Percentiles rank a stretch among this genome's conserved stretches.
Conservation (phyloP, 2,888 invertebrate species). For the Meiosimyza decipiens region DNA sequence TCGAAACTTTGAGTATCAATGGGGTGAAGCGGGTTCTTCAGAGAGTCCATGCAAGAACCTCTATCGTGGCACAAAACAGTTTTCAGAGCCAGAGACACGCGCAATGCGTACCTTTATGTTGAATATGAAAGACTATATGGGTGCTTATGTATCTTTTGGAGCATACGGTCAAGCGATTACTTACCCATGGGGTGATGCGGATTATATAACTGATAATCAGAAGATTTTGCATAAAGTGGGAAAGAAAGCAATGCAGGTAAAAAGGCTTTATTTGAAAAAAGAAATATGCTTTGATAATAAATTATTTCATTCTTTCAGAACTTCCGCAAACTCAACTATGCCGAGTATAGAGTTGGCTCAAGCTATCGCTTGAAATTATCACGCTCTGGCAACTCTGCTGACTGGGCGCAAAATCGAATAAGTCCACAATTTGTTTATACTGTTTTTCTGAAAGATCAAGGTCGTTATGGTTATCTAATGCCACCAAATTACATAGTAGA, state of each 20-base stretch:
- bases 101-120: constrained; percentile 70
- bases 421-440: constrained; percentile 60
- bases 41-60: constrained; percentile 83
- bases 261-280: constrained; percentile 15
- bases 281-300: neutral
- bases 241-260: constrained; percentile 51
- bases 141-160: constrained; percentile 59
- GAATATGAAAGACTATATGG: constrained; percentile 58
- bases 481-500: constrained; percentile 62
- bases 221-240: constrained; percentile 54
- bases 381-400: constrained; percentile 61
- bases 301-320: constrained; percentile 45
- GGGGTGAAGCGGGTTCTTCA: constrained; percentile 84
- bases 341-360: constrained; percentile 60
- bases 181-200: constrained; percentile 65
- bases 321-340: constrained; percentile 56
- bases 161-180: constrained; percentile 69
- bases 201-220: constrained; percentile 59
- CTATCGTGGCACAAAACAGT: constrained; percentile 80
- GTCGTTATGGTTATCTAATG: constrained; percentile 63
- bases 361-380: constrained; percentile 60
- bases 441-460: constrained; percentile 62
- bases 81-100: constrained; percentile 86
- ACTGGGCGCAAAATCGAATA: constrained; percentile 60
- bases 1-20: constrained; percentile 87